Conservation (phyloP, 2,888 invertebrate species). For the Agrochola lychnidis region DNA sequence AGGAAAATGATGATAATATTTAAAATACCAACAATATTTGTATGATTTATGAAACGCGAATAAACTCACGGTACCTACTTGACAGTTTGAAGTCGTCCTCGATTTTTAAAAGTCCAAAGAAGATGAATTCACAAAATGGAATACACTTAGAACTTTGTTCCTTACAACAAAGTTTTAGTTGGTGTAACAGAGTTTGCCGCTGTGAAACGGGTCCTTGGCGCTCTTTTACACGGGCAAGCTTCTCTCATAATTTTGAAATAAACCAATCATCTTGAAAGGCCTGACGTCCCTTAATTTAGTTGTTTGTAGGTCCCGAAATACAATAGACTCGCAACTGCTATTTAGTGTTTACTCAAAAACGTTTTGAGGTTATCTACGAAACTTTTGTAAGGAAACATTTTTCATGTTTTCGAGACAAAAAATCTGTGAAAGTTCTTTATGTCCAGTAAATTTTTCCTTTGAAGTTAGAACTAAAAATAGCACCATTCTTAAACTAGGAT, state of each 20-base stretch:
- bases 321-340: conserved; percentile 13
- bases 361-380: neutral
- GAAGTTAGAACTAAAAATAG: neutral
- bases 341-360: neutral
- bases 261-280: conserved; percentile 52
- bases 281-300: conserved; percentile 42
- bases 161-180: conserved; percentile 60
- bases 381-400: neutral
- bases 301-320: conserved; percentile 13
- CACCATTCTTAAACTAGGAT: neutral
- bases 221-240: conserved; percentile 44
- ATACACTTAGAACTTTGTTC: conserved; percentile 59
- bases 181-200: conserved; percentile 59
- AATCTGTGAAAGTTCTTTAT: neutral
- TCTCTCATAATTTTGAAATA: conserved; percentile 52
- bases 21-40: neutral
- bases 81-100: conserved; percentile 47
- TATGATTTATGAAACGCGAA: neutral
- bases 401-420: neutral
- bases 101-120: conserved; percentile 56
- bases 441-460: neutral
- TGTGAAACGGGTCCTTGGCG: conserved; percentile 52
- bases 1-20: too few relatives aligned
- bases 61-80: conserved; percentile 19
- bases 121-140: conserved; percentile 64